These are phyloP conservation scores for Asobara japonica DNA, from an alignment of 1,140 invertebrate genomes.

Conservation along the genomic window DNA sequence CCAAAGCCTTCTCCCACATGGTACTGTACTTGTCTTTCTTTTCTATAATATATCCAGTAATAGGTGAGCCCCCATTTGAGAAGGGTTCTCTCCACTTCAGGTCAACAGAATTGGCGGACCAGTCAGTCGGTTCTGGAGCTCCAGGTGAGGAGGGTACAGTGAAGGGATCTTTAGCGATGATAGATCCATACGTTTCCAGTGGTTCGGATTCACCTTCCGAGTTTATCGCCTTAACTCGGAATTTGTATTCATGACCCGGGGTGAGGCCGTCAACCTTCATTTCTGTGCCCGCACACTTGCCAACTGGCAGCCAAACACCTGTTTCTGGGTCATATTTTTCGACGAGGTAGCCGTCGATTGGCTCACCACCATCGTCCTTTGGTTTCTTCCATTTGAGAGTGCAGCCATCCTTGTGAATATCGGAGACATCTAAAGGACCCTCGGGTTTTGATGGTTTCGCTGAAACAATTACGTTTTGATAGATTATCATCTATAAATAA, in stretches of 20 bases:
- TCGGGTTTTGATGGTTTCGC: conserved; percentile 92
- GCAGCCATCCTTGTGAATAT: conserved; percentile 94
- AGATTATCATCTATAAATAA: conserved; percentile 19
- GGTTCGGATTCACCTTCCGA: conserved; percentile 97
- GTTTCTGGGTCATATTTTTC: conserved; percentile 95
- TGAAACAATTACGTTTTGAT: no score
- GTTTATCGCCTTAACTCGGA: conserved; percentile 97
- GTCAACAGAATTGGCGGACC: conserved; percentile 91
- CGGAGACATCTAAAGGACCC: conserved; percentile 94
- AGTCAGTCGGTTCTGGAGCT: conserved; percentile 87
- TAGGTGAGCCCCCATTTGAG: conserved; percentile 90
- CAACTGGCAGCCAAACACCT: conserved; percentile 89
- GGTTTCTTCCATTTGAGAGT: conserved; percentile 98
- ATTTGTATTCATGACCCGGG: conserved; percentile 97
- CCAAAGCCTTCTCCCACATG: conserved; percentile 90
- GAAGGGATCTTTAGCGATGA: conserved; percentile 97
- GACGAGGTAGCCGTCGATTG: conserved; percentile 92
- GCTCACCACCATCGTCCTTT: conserved; percentile 97
- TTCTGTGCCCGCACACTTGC: conserved; percentile 82
- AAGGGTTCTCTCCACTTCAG: conserved; percentile 84
- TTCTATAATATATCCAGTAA: conserved; percentile 95
- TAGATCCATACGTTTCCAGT: conserved; percentile 90
- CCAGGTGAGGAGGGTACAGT: conserved; percentile 85
- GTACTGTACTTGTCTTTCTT: conserved; percentile 96
- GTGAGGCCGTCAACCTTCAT: conserved; percentile 89